Base-by-base conservation (phyloP, 2,888 invertebrate species). In the Melieria omissa region DNA sequence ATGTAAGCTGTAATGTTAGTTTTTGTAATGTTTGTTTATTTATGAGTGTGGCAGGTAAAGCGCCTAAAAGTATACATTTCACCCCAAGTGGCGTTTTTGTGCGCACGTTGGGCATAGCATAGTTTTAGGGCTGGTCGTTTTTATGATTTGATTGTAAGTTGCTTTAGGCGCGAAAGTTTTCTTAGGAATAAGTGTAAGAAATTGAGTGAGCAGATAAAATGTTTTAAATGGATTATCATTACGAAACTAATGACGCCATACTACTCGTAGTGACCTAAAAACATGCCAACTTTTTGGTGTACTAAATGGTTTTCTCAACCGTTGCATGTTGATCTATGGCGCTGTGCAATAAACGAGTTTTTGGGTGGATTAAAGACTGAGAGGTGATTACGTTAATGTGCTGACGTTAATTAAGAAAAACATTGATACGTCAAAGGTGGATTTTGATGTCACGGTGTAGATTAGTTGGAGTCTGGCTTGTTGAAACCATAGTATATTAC, bases 21-120 rank as follows among this genome's bases (percentile, higher is more conserved):
- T 46, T 61, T 60, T 60, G 44, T 65, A 4, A 57, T 9, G 7
- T 41, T 8, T 65, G 8, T 54, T 44, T 12, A 9, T 42, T 46
- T 52, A 14, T 16, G n/a, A 14, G 16, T 41, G 44, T 41, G 57
- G 45, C 65, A 65, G 69, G 62, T 65, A 65, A 65, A 42, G 16
- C 57, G 52, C 68, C 73, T 45, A 58, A 76, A 76, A 71, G 63
- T 52, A 73, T 67, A 69, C 74, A 67, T 68, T 71, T 44, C 1
- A 45, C 62, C n/a, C 41, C 7, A 14, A 12, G 14, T 54, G 42
- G 4, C n/a, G 44, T 66, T 14, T 54, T 16, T 44, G 45, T 65
- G 65, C 66, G 62, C 73, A 65, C 65, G 52, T 70, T 65, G 54
- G 42, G 5, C 42, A 9, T 52, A 9, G 47, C 42, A 60, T 29